Base-by-base conservation (phyloP, 2,113 vertebrate species). In the Argyrosomus japonicus region DNA sequence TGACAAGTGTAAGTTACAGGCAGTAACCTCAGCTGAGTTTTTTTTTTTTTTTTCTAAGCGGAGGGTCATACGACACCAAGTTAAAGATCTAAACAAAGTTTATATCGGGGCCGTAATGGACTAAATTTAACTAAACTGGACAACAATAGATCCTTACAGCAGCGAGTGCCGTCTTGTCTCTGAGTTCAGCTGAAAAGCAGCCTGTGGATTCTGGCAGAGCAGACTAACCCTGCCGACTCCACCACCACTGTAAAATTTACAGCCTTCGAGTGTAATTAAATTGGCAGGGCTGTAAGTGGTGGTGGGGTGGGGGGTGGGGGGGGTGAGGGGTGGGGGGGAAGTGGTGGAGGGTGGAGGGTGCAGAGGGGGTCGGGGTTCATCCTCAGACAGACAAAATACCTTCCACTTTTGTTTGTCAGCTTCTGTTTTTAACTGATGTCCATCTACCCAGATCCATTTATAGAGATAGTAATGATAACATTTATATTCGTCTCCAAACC, bases 261-360 rank as follows among this genome's bases (percentile, higher is more conserved):
- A 88, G 56, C 90, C 88, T 84, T 67, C 61, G 25, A 85, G 90
- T 78, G 74, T 89, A 83, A 93, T 93, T 92, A 90, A 92, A 91
- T 77, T 86, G 79, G 85, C 74, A 78, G 84, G n/a, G 91, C 78
- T 89, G 79, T 88, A 78, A 87, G 90, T 84, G 85, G 90, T 25
- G 50, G 82, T 13, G 73, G 75, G 60, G 8, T 36, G 48, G 56
- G 67, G 72, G 60, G 29, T 25, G n/a, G 13, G 2, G 8, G 40
- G 15, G 63, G 47, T 32, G 48, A 50, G 67, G 72, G 50, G 82
- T 13, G 73, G 75, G 60, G 8, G 56, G 19, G 63, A 32, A 6
- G 32, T 32, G 48, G n/a, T 21, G 15, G 43, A 3, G 8, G 64
- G 29, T 12, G 27, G 0, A 10, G 19, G 19, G 32, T 36, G 32